phyloP scores from a whole-genome alignment of 2,113 vertebrate genomes.

The Oncorhynchus gorbuscha region DNA sequence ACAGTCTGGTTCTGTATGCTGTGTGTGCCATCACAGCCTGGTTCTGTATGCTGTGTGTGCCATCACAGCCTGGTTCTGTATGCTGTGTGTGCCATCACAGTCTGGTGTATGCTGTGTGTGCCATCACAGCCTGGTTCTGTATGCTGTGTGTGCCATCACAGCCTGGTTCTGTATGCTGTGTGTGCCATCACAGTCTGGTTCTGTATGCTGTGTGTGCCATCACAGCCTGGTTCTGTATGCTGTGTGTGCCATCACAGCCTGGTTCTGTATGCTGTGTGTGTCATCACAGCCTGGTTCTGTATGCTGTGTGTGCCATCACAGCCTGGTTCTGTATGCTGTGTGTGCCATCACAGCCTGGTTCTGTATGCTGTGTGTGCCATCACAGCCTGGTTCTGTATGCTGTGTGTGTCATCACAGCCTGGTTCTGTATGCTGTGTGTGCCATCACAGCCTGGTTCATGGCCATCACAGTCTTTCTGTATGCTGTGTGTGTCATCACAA shows the following conservation, averaged over 20 bases:
- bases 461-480: too few species aligned
- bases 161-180: conserved; percentile 13
- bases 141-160: conserved; percentile 19
- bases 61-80: too few species aligned
- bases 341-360: too few species aligned
- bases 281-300: conserved; percentile 32
- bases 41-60: too few species aligned
- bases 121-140: conserved; percentile 31
- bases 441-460: too few species aligned
- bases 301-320: too few species aligned
- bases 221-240: too few species aligned
- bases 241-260: conserved; percentile 40
- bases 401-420: conserved; percentile 29
- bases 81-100: too few species aligned
- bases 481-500: conserved; percentile 28
- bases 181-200: too few species aligned
- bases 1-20: conserved; percentile 18
- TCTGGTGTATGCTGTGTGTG: too few species aligned
- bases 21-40: conserved; percentile 32
- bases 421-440: background rate
- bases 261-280: background rate
- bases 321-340: too few species aligned
- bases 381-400: conserved; percentile 20
- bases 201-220: too few species aligned
- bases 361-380: conserved; percentile 39